Conservation (phyloP, 2,113 vertebrate genomes). For the Silurus meridionalis region DNA sequence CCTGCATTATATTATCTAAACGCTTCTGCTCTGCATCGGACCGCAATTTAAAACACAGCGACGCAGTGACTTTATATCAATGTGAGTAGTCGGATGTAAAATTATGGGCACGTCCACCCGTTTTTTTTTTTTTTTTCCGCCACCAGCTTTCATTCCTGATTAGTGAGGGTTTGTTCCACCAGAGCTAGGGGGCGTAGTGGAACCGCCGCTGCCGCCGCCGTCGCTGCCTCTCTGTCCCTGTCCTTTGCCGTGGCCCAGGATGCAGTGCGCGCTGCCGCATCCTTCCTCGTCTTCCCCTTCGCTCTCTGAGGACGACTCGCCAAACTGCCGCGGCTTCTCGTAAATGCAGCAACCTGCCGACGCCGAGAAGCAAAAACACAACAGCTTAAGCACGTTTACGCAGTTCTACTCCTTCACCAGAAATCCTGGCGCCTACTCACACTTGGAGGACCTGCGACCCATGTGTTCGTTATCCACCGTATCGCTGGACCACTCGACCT, state of each 20-base stretch:
- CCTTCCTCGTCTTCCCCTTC: slow-evolving; percentile 86
- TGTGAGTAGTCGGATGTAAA: slow-evolving; percentile 57
- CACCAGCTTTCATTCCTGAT: slow-evolving; percentile 34
- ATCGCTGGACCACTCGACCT: slow-evolving; percentile 92
- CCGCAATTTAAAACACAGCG: slow-evolving; percentile 39
- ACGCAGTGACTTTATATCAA: slow-evolving; percentile 58
- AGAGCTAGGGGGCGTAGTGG: slow-evolving; percentile 65
- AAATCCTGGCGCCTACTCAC: slow-evolving; percentile 69
- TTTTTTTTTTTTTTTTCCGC: slow-evolving; percentile 3
- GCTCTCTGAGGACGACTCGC: slow-evolving; percentile 89
- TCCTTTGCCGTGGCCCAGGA: slow-evolving; percentile 81
- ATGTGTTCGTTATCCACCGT: slow-evolving; percentile 91
- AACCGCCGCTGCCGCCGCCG: slow-evolving; percentile 60
- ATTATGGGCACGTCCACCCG: slow-evolving; percentile 47
- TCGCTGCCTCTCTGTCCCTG: slow-evolving; percentile 67
- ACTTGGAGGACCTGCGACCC: slow-evolving; percentile 89
- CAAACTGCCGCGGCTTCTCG: slow-evolving; percentile 87
- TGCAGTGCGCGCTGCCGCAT: slow-evolving; percentile 88
- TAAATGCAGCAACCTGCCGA: slow-evolving; percentile 89
- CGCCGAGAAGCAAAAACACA: not conserved
- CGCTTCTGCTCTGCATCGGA: slow-evolving; percentile 17
- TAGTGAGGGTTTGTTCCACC: slow-evolving; percentile 67
- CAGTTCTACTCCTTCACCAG: not conserved
- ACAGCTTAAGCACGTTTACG: not conserved
- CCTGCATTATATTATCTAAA: slow-evolving; percentile 1